These are phyloP conservation scores for Pardosa pseudoannulata DNA, from an alignment of 2,888 invertebrate genomes.

Conservation along the genomic window DNA sequence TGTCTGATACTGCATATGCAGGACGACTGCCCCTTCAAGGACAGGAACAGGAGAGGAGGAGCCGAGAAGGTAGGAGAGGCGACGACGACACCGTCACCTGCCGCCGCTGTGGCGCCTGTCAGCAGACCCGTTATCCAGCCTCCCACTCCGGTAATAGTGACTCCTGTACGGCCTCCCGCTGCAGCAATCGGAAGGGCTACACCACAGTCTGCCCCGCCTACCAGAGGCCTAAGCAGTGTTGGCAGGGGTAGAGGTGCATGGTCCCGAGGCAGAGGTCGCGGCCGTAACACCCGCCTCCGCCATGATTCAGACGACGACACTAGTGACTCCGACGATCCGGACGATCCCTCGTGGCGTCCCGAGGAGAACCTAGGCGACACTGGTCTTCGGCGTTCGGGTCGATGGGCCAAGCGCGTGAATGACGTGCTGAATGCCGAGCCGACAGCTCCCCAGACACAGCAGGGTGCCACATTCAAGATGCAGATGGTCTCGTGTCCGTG, in stretches of 20 bases:
- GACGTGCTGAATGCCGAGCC: slow-evolving; percentile 42
- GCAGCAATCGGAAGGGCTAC: neutral
- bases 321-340: slow-evolving; percentile 40
- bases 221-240: neutral
- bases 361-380: slow-evolving; percentile 24
- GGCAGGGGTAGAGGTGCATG: slow-evolving; percentile 37
- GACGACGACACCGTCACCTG: neutral
- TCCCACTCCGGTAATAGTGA: neutral
- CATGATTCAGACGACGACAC: too few relatives aligned
- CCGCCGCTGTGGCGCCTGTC: neutral
- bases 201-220: neutral
- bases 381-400: slow-evolving; percentile 52
- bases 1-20: slow-evolving; percentile 69
- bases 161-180: neutral
- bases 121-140: neutral
- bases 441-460: neutral
- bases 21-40: slow-evolving; percentile 63
- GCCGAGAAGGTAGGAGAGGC: neutral
- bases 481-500: slow-evolving; percentile 57
- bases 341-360: slow-evolving; percentile 61
- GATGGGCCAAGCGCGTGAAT: slow-evolving; percentile 54
- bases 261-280: slow-evolving; percentile 29
- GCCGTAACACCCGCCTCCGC: slow-evolving; percentile 28
- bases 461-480: neutral
- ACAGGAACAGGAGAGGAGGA: slow-evolving; percentile 42